Percentiles rank a stretch among this genome's conserved stretches.
Conservation (phyloP, 1,140 invertebrate genomes). For the Coptotermes formosanus region DNA sequence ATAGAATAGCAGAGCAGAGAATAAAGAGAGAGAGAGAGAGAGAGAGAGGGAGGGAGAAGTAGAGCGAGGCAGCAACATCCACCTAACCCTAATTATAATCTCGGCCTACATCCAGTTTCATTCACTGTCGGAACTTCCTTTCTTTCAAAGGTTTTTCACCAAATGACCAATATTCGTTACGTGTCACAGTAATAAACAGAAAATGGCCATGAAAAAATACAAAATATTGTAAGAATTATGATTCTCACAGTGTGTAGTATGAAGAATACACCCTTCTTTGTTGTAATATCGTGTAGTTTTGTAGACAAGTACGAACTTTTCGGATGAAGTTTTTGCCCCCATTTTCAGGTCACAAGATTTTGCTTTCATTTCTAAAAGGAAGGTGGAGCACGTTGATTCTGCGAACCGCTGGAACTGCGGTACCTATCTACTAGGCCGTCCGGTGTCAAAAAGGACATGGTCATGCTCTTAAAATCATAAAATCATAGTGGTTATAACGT, state of each 20-base stretch:
- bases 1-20: constrained; percentile 18
- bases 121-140: neutral
- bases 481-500: too few relatives aligned
- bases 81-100: neutral
- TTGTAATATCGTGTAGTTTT: too few relatives aligned
- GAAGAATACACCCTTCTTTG: too few relatives aligned
- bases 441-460: too few relatives aligned
- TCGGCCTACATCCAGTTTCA: neutral
- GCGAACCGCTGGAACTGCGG: too few relatives aligned
- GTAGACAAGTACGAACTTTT: too few relatives aligned
- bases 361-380: too few relatives aligned
- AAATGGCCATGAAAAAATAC: neutral
- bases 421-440: too few relatives aligned
- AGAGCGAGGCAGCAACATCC: neutral
- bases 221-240: neutral
- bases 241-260: neutral
- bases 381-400: too few relatives aligned
- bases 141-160: neutral
- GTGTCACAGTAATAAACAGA: neutral
- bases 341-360: too few relatives aligned
- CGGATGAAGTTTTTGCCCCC: too few relatives aligned
- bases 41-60: neutral
- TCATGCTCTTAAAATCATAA: too few relatives aligned
- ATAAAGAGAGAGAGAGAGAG: neutral
- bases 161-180: neutral